Percentiles rank a stretch among this genome's conserved stretches.
phyloP scores from a whole-genome alignment of 1,140 invertebrate genomes.

The Pomacea maculata region DNA sequence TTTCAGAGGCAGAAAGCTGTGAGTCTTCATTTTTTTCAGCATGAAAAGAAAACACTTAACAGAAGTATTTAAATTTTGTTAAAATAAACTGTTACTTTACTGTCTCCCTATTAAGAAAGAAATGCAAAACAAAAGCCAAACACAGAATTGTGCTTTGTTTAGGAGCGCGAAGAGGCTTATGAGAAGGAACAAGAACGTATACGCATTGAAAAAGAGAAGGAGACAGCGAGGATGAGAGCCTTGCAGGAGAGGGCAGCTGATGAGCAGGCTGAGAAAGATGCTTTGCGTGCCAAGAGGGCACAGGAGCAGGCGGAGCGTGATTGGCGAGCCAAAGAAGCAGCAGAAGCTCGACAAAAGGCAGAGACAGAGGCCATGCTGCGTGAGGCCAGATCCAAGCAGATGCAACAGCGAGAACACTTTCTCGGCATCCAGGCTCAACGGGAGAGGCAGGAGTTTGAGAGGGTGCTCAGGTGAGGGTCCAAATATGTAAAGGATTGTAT shows the following conservation, averaged over 20 bases:
- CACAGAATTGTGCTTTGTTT: neutral
- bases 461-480: constrained; percentile 59
- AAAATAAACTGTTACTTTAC: neutral
- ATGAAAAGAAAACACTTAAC: no score
- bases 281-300: constrained; percentile 64
- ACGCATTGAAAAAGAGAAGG: constrained; percentile 65
- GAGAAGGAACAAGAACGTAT: constrained; percentile 63
- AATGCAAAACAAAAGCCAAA: no score
- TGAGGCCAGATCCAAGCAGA: constrained; percentile 60
- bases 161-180: constrained; percentile 64
- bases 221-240: constrained; percentile 60
- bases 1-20: constrained; percentile 66
- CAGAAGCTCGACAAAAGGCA: constrained; percentile 59
- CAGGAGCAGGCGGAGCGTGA: constrained; percentile 65
- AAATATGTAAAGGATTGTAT: neutral
- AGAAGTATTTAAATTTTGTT: neutral
- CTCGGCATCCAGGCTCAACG: constrained; percentile 65
- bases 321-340: constrained; percentile 65
- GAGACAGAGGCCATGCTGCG: constrained; percentile 60
- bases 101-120: neutral
- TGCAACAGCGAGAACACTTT: constrained; percentile 64
- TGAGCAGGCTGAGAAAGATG: constrained; percentile 65
- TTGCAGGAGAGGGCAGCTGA: constrained; percentile 64
- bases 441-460: constrained; percentile 64
- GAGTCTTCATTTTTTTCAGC: constrained; percentile 31